Evolutionary conservation across 2,113 vertebrate genomes (phyloP), one percentile per base, ranked within the genome.

Genomic region (Austrofundulus limnaeus): DNA sequence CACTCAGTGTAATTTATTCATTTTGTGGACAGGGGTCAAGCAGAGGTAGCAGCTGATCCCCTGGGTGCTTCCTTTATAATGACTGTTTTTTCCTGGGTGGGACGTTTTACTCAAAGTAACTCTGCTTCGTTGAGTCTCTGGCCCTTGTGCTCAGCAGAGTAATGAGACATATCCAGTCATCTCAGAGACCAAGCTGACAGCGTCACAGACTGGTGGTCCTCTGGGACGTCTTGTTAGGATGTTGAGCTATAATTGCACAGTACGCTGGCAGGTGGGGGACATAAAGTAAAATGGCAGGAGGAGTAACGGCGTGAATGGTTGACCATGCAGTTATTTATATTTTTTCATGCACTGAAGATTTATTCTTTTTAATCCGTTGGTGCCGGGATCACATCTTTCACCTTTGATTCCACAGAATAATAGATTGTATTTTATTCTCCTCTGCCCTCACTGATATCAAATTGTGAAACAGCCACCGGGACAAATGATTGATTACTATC

Each of bases 171-270:
- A 81, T 84, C 78, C 65, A 71, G 58, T 72, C 49, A 61, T 72
- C 72, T 77, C 72, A n/a, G 76, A 71, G 15, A 39, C 45, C 60
- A 74, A 85, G 66, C 24, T 86, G 87, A 90, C 87, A 82, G 81
- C 72, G 25, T 82, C 80, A 68, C 87, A 66, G 79, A 74, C 72
- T 67, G 72, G 28, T 19, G 37, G 62, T 87, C 84, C 70, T 10
- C 71, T 59, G 82, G 86, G 83, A 87, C 61, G 66, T 69, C 86
- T 88, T 78, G 86, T 87, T 89, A 86, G 70, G 70, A 82, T 81
- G 83, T 82, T 61, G 75, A 73, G 84, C 73, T 77, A 84, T 90
- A 84, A 88, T 85, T 86, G 78, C 75, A 70, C 45, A 45, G 71
- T 72, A 76, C 82, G 78, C 74, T 73, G 72, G 52, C 41, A 48